Evolutionary conservation across 2,888 invertebrate species (phyloP), one percentile per base, ranked within the genome.

Genomic region (Hemaris fuciformis): DNA sequence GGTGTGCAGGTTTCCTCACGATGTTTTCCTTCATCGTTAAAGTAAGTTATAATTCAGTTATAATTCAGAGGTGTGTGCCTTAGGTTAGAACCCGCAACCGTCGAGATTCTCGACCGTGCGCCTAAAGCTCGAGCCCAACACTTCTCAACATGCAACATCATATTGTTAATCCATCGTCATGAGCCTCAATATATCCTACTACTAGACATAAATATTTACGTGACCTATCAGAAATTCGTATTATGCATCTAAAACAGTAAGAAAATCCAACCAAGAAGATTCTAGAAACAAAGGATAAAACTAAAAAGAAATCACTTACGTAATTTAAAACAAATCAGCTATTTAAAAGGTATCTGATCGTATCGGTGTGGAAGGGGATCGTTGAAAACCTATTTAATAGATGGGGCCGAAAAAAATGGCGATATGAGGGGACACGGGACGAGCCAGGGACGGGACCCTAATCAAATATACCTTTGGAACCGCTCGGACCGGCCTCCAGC

Each of bases 401-500:
- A 80, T 76, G 73, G 79, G 73, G 72, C 79, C 82, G 87, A 88
- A 87, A 87, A 87, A 86, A 85, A 84, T 79, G 80, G 75, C 78
- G 74, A 81, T 80, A 83, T 82, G 84, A 80, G 79, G 74, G 74
- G 61, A 63, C 68, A 70, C 75, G 74, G 74, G 60, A 62, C 67
- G 70, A 75, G 74, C 74, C 66, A 72, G 77, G 81, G 74, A 72
- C 68, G 75, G 75, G 80, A 80, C 85, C 87, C 81, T 88, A 85
- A 90, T 89, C 89, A 89, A 90, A 89, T 88, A 87, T 81, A 86
- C 87, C 83, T 90, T 85, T 85, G 77, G 77, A 73, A 13, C 38
- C 73, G 71, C 76, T 76, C 79, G 77, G 78, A 79, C 81, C 76
- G 76, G 76, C 81, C 80, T 80, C 79, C n/a, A 80, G 77, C 81